Evolutionary conservation across 2,888 invertebrate species (phyloP), one percentile per base, ranked within the genome.

Genomic region (Lochmaea capreae): DNA sequence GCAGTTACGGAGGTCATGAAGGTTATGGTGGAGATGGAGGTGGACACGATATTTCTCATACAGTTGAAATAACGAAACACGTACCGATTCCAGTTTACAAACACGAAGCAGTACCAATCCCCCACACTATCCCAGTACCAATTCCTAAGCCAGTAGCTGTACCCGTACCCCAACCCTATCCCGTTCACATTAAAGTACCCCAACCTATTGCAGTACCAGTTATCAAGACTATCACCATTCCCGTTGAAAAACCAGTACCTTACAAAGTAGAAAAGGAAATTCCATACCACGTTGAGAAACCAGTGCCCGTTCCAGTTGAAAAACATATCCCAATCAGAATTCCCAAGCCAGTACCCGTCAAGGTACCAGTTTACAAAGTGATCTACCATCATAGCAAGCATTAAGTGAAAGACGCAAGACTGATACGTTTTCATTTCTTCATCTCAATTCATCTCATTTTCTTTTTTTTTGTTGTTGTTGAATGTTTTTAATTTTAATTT

Each of bases 191-290:
- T 0, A 92, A 93, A 1, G 92, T 93, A 0, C 90, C 92, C 0
- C 92, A 91, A 79, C 92, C 92, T 0, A 89, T 93, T 0, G 92
- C 93, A 0, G 90, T 93, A 1, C 93, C 93, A 0, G 89, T 93
- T 4, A 88, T 93, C 46, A 93, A 92, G 82, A 93, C 93, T 78
- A 89, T 93, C 1, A 90, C 91, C 0, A 89, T 93, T 39, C 93
- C 93, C 0, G 91, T 93, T 0, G 93, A 93, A 80, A 93, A 92
- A 82, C 92, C 93, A 33, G 92, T 93, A 4, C 93, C 93, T 0
- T 93, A 92, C 81, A 91, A 92, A 0, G 92, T 93, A 0, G 92
- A 92, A 77, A 92, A 90, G 81, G 87, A 88, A 3, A 90, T 93
- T 0, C 91, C 91, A 46, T 91, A 92, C 43, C 92, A 92, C 0